A percentile compares a stretch with the other conserved stretches of the same genome.
These are phyloP conservation scores for Pterois miles DNA, from an alignment of 2,797 vertebrate genomes.

Conservation along the genomic window DNA sequence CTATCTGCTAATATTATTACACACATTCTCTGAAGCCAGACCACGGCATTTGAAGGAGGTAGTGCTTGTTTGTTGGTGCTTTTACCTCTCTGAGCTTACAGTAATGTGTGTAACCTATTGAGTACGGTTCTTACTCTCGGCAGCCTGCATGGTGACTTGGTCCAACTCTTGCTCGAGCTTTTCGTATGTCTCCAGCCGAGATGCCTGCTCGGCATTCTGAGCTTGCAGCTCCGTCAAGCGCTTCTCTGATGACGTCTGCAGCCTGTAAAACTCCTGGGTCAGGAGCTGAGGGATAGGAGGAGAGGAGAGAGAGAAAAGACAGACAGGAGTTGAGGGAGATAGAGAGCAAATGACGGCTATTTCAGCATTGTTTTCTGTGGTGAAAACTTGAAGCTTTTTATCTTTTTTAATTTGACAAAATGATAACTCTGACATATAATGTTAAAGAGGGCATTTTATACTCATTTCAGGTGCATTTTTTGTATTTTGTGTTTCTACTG, in stretches of 20 bases:
- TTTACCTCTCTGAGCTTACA: conserved; percentile 8
- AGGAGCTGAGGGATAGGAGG: conserved; percentile 85
- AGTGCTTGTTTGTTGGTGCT: background rate
- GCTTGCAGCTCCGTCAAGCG: conserved; percentile 89
- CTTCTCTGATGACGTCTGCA: conserved; percentile 93
- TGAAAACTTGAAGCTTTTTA: no score
- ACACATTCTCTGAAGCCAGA: background rate
- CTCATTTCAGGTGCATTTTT: no score
- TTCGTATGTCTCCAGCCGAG: conserved; percentile 92
- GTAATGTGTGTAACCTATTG: conserved; percentile 1
- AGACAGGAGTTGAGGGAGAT: background rate
- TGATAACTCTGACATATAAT: background rate
- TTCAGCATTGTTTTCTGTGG: background rate
- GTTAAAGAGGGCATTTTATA: no score
- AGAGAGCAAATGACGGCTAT: background rate
- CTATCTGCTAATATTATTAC: background rate
- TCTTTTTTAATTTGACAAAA: background rate
- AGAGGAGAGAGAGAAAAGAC: background rate
- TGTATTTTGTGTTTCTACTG: no score
- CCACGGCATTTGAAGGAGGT: background rate
- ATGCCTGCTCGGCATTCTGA: conserved; percentile 89
- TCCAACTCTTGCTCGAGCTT: conserved; percentile 95
- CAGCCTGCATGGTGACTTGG: conserved; percentile 95
- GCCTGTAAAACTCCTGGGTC: conserved; percentile 96
- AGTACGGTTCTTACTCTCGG: conserved; percentile 87